phyloP scores from a whole-genome alignment of 2,888 invertebrate genomes.

The Globia sparganii region DNA sequence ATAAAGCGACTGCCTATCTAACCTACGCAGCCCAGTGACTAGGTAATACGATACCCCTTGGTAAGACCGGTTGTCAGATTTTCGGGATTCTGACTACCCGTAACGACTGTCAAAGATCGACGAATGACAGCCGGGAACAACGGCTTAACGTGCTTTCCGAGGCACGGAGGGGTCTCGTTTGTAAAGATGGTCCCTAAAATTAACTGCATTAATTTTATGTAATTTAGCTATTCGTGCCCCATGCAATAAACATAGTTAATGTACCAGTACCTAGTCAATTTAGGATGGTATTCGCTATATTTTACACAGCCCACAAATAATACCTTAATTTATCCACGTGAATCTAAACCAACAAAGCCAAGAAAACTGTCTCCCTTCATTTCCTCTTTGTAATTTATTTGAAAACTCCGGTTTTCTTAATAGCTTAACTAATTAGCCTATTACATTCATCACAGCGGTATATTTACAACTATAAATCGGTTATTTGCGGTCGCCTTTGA shows the following conservation, averaged over 20 bases:
- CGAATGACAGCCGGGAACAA: no score
- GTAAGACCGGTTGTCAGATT: no score
- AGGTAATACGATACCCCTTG: no score
- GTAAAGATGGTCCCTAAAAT: no score
- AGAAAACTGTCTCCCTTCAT: not conserved
- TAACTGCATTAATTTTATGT: not conserved
- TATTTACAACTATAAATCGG: conserved; percentile 22
- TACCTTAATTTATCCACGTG: not conserved
- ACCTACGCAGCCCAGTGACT: no score
- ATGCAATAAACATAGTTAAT: not conserved
- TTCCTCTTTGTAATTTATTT: not conserved
- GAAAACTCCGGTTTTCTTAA: conserved; percentile 43
- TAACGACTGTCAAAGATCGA: no score
- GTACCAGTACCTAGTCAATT: not conserved
- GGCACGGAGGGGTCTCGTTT: no score
- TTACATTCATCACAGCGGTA: conserved; percentile 41
- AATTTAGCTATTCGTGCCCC: not conserved
- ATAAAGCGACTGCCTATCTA: no score
- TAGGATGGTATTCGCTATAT: not conserved
- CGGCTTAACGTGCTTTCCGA: no score
- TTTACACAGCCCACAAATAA: not conserved
- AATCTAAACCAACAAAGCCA: not conserved
- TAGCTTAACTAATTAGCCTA: conserved; percentile 49
- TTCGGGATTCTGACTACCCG: no score
- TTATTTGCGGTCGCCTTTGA: conserved; percentile 49